A percentile compares a stretch with the other conserved stretches of the same genome.
phyloP scores from a whole-genome alignment of 1,140 invertebrate species.

The Theocolax elegans region DNA sequence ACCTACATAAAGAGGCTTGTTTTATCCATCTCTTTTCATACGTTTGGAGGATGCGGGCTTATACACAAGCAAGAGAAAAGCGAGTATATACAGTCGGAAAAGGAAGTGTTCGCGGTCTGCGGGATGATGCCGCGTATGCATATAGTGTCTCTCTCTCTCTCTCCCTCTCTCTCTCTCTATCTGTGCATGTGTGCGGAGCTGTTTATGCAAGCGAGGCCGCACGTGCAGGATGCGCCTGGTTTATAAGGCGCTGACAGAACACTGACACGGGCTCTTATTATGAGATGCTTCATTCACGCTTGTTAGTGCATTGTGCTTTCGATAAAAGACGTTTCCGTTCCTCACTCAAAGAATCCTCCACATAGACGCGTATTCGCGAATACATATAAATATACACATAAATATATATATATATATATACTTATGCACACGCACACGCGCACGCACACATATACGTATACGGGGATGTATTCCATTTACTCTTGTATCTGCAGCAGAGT shows the following conservation, averaged over 20 bases:
- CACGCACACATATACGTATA: neutral
- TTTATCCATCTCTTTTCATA: too few species aligned
- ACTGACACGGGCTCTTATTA: constrained; percentile 4
- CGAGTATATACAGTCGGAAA: neutral
- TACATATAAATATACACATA: neutral
- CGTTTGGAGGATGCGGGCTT: too few species aligned
- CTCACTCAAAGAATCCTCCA: neutral
- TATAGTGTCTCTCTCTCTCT: too few species aligned
- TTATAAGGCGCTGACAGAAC: constrained; percentile 12
- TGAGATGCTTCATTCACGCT: constrained; percentile 7
- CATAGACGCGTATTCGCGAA: neutral
- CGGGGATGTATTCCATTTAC: neutral
- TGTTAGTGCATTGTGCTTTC: constrained; percentile 6
- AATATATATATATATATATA: too few species aligned
- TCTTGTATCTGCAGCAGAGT: too few species aligned
- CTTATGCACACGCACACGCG: neutral
- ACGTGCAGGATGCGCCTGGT: constrained; percentile 1
- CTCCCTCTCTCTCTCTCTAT: too few species aligned
- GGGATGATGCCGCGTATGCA: neutral
- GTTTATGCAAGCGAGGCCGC: neutral
- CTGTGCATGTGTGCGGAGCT: too few species aligned
- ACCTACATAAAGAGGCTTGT: too few species aligned
- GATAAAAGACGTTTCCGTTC: constrained; percentile 22
- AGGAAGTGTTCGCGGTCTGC: constrained; percentile 1
- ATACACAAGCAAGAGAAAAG: too few species aligned